Conservation (phyloP, 2,888 invertebrate genomes). For the Patella ulyssiponensis region DNA sequence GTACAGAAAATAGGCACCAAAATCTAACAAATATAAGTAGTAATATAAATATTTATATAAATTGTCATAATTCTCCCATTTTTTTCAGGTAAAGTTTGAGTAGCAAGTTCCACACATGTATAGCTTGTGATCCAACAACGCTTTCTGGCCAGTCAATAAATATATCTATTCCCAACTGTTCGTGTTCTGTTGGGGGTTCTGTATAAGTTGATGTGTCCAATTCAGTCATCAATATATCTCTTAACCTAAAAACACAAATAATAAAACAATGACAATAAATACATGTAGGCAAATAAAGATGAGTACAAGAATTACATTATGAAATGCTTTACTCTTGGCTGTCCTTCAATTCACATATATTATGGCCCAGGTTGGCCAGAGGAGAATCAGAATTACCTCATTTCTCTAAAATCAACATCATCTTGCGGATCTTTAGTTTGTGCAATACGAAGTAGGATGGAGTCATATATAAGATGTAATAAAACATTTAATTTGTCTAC, state of each 20-base stretch:
- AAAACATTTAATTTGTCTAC: constrained; percentile 30
- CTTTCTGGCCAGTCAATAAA: not conserved
- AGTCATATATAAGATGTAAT: constrained; percentile 32
- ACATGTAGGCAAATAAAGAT: too few species aligned
- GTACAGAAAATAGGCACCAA: too few species aligned
- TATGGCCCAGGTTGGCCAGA: too few species aligned
- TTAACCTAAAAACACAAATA: not conserved
- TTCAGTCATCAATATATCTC: not conserved
- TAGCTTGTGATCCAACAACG: not conserved
- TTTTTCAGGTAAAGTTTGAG: not conserved
- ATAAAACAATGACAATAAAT: too few species aligned
- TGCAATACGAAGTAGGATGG: constrained; percentile 31
- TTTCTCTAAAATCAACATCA: constrained; percentile 7
- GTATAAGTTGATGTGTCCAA: not conserved
- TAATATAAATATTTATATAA: too few species aligned
- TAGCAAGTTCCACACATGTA: not conserved
- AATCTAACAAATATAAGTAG: too few species aligned
- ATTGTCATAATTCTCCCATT: not conserved
- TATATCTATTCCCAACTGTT: not conserved
- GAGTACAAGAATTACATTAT: too few species aligned
- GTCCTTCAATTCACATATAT: too few species aligned
- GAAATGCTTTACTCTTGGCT: too few species aligned
- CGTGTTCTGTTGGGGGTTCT: not conserved
- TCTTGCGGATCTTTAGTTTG: constrained; percentile 19
- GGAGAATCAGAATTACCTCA: not conserved